Base-by-base conservation (phyloP, 1,140 invertebrate genomes). In the Lycorma delicatula region DNA sequence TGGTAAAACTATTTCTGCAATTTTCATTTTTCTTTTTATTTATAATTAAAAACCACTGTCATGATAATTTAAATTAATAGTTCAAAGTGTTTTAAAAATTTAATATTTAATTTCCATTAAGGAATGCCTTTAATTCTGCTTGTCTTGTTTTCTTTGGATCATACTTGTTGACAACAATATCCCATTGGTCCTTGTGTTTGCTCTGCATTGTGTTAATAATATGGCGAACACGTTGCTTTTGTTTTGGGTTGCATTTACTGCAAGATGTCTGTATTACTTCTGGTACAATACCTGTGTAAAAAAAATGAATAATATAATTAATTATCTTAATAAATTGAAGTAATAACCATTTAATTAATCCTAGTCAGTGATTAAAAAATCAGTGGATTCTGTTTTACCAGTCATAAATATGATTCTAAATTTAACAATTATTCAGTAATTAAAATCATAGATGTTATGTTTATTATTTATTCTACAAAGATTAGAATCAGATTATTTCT, bases 221-320 rank as follows among this genome's bases (percentile, higher is more conserved):
- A 59, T 75, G 79, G 11, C 74, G 69, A 0, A 75, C 67, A 13
- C 74, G 74, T 1, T 73, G 60, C 34, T 70, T 73, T 60, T 84
- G 81, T 18, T 68, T 71, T 2, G 80, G 74, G 25, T 75, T 79
- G 59, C 83, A 85, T 67, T 83, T 83, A 13, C 54, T 62, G 60
- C 83, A 85, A 3, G 75, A 77, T 1, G 78, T 81, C 58, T 77
- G 70, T 2, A 84, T 57, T 0, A 80, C 82, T 29, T 84, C 82
- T 5, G 75, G 73, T 1, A 85, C 64, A 2, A 75, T 52, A 13
- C 68, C 79, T 76, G 64, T 27, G 66, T 60, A 41, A 18, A 54
- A 20, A 54, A 36, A 44, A 41, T 22, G 41, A 44, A 16, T 60
- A 49, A 62, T 56, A 54, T 22, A 18, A 34, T 44, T 20, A 51